These are phyloP conservation scores for Megalopta genalis DNA, from an alignment of 1,140 invertebrate genomes.

Conservation along the genomic window DNA sequence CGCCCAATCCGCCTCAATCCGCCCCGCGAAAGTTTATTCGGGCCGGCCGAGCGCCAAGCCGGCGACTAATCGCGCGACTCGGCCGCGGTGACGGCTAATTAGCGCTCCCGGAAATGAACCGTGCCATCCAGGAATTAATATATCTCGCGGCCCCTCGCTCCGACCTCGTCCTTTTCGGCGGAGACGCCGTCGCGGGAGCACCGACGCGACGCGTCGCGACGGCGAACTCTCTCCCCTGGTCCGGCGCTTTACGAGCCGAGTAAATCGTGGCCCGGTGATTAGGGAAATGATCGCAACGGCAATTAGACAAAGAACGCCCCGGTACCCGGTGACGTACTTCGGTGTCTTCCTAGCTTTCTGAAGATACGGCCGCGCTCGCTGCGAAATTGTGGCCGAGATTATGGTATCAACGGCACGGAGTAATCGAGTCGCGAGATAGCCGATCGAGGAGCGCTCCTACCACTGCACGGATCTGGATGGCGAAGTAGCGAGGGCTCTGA, in stretches of 20 bases:
- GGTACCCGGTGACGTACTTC: background rate
- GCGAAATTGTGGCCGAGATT: background rate
- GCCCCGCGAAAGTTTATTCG: conserved; percentile 14
- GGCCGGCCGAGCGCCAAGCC: background rate
- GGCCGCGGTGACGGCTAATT: conserved; percentile 64
- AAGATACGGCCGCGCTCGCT: background rate
- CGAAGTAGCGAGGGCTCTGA: too few species aligned
- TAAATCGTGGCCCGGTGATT: conserved; percentile 23
- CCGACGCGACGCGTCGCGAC: too few species aligned
- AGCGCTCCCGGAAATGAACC: conserved; percentile 65
- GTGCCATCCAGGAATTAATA: conserved; percentile 54
- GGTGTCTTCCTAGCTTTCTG: background rate
- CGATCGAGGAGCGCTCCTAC: background rate
- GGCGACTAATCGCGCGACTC: conserved; percentile 23
- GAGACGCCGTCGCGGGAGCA: background rate
- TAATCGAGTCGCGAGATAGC: background rate
- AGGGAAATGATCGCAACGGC: background rate
- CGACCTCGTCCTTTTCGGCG: background rate
- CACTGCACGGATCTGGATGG: too few species aligned
- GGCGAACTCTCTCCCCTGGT: background rate
- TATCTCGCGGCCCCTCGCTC: conserved; percentile 2
- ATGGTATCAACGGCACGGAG: conserved; percentile 4
- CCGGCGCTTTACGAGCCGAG: background rate
- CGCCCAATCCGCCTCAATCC: too few species aligned
- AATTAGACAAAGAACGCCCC: conserved; percentile 20